Percentiles rank a stretch among this genome's conserved stretches.
Evolutionary conservation across 2,888 invertebrate species (phyloP).

Genomic region (Pristionchus japonicus): DNA sequence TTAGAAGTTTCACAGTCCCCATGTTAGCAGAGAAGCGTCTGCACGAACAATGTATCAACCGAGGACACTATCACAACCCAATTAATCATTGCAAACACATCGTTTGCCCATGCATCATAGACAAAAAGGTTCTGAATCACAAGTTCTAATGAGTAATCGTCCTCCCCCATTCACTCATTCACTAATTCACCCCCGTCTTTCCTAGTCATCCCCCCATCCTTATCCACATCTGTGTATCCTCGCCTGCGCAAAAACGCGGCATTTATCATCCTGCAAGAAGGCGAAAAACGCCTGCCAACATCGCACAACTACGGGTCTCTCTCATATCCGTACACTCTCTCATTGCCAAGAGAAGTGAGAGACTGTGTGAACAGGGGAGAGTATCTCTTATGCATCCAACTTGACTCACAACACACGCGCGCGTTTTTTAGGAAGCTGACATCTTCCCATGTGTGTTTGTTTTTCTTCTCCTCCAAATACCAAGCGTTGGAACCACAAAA

Average conservation of each 20-base stretch:
- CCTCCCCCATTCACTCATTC: too few relatives aligned
- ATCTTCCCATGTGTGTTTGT: background rate
- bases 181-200: background rate
- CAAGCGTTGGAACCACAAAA: background rate
- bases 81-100: too few relatives aligned
- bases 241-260: background rate
- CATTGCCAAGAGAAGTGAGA: too few relatives aligned
- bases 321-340: too few relatives aligned
- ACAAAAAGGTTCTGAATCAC: too few relatives aligned
- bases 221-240: background rate
- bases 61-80: too few relatives aligned
- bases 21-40: background rate
- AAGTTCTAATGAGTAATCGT: too few relatives aligned
- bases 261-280: background rate
- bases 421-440: background rate
- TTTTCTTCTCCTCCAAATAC: background rate
- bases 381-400: too few relatives aligned
- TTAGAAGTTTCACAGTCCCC: background rate
- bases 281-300: background rate
- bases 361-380: too few relatives aligned
- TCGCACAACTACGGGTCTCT: too few relatives aligned
- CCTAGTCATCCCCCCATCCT: background rate
- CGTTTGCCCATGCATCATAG: too few relatives aligned
- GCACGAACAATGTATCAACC: too few relatives aligned
- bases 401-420: background rate